Evolutionary conservation across 92 coral and sea anemone species (phyloP).

Genomic region (Parazoanthus swiftii): DNA sequence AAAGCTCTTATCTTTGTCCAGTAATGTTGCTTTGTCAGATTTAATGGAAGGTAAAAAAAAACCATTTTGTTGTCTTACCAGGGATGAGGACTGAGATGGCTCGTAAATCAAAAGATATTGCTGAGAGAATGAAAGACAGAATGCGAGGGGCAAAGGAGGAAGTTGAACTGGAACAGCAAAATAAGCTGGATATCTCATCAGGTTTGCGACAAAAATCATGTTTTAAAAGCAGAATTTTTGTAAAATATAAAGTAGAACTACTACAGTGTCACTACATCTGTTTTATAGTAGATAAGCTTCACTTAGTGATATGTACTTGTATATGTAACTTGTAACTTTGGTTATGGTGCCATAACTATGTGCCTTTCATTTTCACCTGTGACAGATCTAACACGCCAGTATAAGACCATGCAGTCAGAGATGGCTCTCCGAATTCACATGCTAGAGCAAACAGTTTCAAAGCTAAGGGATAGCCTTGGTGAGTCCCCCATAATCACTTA

Average conservation of each 20-base stretch:
- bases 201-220: constrained; percentile 43
- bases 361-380: background rate
- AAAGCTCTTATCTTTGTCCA: too few relatives aligned
- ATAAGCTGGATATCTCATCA: constrained; percentile 89
- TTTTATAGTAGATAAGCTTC: too few relatives aligned
- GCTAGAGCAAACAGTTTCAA: constrained; percentile 93
- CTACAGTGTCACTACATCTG: too few relatives aligned
- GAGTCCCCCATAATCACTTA: constrained; percentile 7
- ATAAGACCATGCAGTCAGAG: constrained; percentile 99
- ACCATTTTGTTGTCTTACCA: constrained; percentile 15
- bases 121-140: constrained; percentile 93
- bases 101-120: constrained; percentile 84
- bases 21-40: background rate
- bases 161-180: constrained; percentile 85
- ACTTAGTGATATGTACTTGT: too few relatives aligned
- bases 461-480: constrained; percentile 89
- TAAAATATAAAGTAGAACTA: too few relatives aligned
- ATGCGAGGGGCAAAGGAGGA: constrained; percentile 90
- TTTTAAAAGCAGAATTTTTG: background rate
- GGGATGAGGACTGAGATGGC: constrained; percentile 91
- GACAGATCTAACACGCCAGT: constrained; percentile 93
- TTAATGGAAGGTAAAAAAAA: too few relatives aligned
- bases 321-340: background rate
- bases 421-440: constrained; percentile 97
- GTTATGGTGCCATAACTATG: background rate